These are phyloP conservation scores for Sprattus sprattus DNA, from an alignment of 2,113 vertebrate species.

Conservation along the genomic window DNA sequence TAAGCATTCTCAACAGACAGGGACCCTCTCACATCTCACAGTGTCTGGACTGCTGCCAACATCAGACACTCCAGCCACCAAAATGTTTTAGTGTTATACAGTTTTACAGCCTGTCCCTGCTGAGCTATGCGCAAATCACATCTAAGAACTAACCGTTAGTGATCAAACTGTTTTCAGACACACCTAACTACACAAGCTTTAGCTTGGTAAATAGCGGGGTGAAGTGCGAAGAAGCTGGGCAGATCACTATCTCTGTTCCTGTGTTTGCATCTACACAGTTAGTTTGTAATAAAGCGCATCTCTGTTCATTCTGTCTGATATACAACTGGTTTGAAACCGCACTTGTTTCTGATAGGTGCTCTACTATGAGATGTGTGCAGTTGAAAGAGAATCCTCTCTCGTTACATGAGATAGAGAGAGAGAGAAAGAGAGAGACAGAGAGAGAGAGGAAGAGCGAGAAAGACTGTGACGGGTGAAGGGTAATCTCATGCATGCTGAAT, in stretches of 20 bases:
- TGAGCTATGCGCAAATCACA: too few species aligned
- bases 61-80: too few species aligned
- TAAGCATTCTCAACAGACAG: too few species aligned
- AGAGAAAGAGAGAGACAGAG: background rate
- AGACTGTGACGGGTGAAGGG: background rate
- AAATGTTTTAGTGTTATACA: too few species aligned
- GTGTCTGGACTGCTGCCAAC: too few species aligned
- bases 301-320: background rate
- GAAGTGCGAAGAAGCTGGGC: background rate
- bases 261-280: background rate
- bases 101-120: too few species aligned
- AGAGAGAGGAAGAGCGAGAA: background rate
- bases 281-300: background rate
- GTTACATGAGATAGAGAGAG: too few species aligned
- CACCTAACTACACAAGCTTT: too few species aligned
- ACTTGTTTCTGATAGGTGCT: background rate
- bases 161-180: too few species aligned
- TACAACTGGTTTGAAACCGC: background rate
- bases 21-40: too few species aligned
- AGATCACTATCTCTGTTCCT: background rate
- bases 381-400: background rate
- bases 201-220: too few species aligned
- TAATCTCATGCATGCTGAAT: slow-evolving; percentile 36
- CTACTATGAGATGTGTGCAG: background rate
- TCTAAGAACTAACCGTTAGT: too few species aligned